A percentile compares a stretch with the other conserved stretches of the same genome.
phyloP scores from a whole-genome alignment of 2,113 vertebrate genomes.

The Paedocypris sp. region DNA sequence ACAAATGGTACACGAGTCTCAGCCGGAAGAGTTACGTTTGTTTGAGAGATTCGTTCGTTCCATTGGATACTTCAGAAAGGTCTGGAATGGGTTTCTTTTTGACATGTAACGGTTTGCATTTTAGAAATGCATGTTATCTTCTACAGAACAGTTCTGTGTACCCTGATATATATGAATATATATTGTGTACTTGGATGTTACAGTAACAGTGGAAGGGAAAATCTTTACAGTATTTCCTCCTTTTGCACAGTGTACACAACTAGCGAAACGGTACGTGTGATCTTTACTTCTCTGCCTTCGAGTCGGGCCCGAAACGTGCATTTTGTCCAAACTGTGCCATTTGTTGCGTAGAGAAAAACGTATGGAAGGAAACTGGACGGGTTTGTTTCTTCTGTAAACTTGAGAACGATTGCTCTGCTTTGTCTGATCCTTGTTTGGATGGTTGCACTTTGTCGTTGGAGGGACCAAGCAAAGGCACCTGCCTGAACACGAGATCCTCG shows the following conservation, averaged over 20 bases:
- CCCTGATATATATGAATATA: conserved; percentile 41
- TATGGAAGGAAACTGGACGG: background rate
- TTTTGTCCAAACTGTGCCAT: conserved; percentile 57
- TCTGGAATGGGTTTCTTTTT: conserved; percentile 39
- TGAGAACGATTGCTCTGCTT: conserved; percentile 35
- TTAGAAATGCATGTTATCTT: conserved; percentile 70
- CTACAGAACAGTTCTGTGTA: conserved; percentile 63
- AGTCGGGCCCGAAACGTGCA: conserved; percentile 25
- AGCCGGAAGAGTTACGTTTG: conserved; percentile 50
- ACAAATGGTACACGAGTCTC: conserved; percentile 53
- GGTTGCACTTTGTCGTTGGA: conserved; percentile 37
- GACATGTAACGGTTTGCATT: conserved; percentile 61
- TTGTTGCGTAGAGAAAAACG: conserved; percentile 26
- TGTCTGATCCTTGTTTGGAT: conserved; percentile 46
- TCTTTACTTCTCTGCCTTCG: conserved; percentile 31
- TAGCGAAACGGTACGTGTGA: conserved; percentile 29
- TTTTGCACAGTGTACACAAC: conserved; percentile 36
- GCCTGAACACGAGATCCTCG: conserved; percentile 31
- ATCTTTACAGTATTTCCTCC: conserved; percentile 31
- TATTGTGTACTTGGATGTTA: conserved; percentile 51
- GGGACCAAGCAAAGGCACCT: conserved; percentile 57
- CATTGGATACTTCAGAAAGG: conserved; percentile 37
- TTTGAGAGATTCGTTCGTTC: conserved; percentile 43
- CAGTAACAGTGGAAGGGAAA: conserved; percentile 47
- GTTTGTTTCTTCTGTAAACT: conserved; percentile 46